Conservation (phyloP, 2,888 invertebrate genomes). For the Amphipoea oculea region DNA sequence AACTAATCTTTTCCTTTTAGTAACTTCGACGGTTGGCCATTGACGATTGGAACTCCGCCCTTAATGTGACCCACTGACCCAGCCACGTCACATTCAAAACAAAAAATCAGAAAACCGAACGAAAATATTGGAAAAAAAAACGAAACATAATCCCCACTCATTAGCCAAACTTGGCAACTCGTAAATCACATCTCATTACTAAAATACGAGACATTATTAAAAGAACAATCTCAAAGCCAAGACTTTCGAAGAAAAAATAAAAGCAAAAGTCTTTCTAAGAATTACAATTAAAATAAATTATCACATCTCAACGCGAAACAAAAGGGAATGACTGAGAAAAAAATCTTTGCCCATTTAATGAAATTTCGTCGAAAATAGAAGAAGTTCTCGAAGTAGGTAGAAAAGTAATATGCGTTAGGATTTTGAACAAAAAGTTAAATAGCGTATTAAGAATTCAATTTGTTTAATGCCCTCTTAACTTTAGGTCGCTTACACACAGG, state of each 20-base stretch:
- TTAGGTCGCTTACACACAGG: slow-evolving; percentile 63
- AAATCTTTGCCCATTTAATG: slow-evolving; percentile 75
- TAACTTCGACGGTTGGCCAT: background rate
- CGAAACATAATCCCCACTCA: slow-evolving; percentile 37
- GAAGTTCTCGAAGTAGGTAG: slow-evolving; percentile 80
- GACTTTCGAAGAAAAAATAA: slow-evolving; percentile 53
- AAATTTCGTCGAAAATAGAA: slow-evolving; percentile 81
- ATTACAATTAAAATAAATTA: slow-evolving; percentile 82
- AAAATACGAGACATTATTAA: slow-evolving; percentile 64
- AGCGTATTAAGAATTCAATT: slow-evolving; percentile 87
- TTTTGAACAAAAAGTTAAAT: slow-evolving; percentile 86
- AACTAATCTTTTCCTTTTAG: background rate
- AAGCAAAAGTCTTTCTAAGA: slow-evolving; percentile 65
- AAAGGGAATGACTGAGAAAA: slow-evolving; percentile 70
- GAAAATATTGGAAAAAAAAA: slow-evolving; percentile 1
- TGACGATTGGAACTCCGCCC: background rate
- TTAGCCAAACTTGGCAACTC: slow-evolving; percentile 46
- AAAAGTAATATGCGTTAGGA: slow-evolving; percentile 70
- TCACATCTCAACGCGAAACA: slow-evolving; percentile 74
- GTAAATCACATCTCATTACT: slow-evolving; percentile 62
- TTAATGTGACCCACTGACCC: background rate
- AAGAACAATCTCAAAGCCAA: slow-evolving; percentile 60
- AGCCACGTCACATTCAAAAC: background rate
- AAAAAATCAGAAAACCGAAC: background rate
- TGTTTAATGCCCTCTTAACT: slow-evolving; percentile 80